These are phyloP conservation scores for Coenonympha glycerion DNA, from an alignment of 2,888 invertebrate species.

Conservation along the genomic window DNA sequence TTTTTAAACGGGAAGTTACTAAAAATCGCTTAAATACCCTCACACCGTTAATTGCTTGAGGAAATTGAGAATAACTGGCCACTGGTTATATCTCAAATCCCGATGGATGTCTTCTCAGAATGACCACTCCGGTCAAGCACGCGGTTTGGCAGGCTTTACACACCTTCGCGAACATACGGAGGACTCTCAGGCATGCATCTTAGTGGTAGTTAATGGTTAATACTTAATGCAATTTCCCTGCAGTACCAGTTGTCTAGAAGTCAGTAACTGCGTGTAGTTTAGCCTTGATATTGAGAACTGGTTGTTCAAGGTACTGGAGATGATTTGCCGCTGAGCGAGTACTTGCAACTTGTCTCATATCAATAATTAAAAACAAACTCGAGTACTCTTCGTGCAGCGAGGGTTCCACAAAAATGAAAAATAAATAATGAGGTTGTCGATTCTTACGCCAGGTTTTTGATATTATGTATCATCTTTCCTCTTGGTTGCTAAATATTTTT, in stretches of 20 bases:
- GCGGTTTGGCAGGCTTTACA: too few relatives aligned
- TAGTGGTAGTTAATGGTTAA: background rate
- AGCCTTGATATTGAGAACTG: constrained; percentile 5
- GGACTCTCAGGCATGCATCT: background rate
- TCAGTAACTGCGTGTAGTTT: background rate
- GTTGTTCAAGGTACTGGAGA: background rate
- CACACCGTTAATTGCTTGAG: too few relatives aligned
- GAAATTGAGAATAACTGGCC: too few relatives aligned
- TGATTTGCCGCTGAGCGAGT: background rate
- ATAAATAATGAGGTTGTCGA: too few relatives aligned
- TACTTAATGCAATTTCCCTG: background rate
- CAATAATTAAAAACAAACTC: background rate
- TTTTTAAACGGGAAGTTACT: too few relatives aligned
- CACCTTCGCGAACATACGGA: background rate
- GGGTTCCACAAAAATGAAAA: background rate
- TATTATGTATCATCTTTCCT: too few relatives aligned
- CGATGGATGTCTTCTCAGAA: too few relatives aligned
- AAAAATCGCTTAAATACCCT: too few relatives aligned
- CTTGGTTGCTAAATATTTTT: too few relatives aligned
- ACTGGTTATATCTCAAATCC: too few relatives aligned
- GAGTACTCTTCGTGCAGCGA: background rate
- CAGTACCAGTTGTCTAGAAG: background rate
- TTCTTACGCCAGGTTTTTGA: too few relatives aligned
- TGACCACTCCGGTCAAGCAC: too few relatives aligned
- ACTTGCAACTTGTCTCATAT: background rate